phyloP scores from a whole-genome alignment of 2,113 vertebrate genomes.

The Cinclus mexicanus region DNA sequence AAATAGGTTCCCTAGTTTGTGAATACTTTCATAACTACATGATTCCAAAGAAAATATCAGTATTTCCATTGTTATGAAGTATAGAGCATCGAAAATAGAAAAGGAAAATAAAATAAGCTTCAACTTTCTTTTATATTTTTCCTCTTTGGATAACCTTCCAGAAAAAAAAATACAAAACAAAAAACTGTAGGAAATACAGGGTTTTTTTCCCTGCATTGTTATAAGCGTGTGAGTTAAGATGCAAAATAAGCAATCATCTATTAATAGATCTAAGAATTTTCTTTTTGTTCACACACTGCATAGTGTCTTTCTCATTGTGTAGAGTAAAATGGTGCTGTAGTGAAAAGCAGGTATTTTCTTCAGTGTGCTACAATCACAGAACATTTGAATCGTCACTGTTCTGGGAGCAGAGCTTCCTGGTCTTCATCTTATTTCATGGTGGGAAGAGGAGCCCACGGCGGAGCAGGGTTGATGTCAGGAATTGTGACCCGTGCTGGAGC shows the following conservation, averaged over 20 bases:
- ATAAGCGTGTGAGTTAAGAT: background rate
- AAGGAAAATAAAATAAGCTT: background rate
- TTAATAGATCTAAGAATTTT: background rate
- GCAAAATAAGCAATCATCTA: background rate
- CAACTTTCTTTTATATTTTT: background rate
- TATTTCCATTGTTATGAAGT: background rate
- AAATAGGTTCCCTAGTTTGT: background rate
- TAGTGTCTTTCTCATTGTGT: background rate
- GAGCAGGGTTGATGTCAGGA: no score
- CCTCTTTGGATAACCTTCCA: background rate
- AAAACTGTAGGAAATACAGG: fast-evolving
- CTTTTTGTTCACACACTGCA: background rate
- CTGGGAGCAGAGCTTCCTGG: background rate
- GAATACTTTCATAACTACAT: background rate
- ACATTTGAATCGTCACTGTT: background rate
- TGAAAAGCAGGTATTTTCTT: background rate
- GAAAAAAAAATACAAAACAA: background rate
- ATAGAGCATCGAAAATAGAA: background rate
- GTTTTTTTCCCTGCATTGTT: background rate
- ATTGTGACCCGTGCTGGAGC: background rate
- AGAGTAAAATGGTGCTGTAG: background rate
- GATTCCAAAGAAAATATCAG: background rate
- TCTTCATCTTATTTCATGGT: background rate
- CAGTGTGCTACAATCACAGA: background rate
- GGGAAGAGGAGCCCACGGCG: background rate